Conservation (phyloP, 2,113 vertebrate genomes). For the Chamaea fasciata region DNA sequence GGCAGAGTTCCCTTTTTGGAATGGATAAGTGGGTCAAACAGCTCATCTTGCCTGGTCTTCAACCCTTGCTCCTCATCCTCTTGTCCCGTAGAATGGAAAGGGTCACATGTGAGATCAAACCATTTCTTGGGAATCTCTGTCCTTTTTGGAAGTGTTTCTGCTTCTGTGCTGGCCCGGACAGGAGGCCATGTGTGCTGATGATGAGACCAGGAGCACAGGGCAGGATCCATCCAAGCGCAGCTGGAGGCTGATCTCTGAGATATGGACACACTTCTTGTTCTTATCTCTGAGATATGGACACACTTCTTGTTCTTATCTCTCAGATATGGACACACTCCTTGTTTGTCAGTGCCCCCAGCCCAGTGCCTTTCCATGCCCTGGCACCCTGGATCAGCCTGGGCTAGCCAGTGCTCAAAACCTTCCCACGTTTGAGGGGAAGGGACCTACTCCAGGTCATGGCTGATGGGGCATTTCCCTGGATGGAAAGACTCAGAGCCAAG, state of each 20-base stretch:
- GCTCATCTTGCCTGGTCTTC: background rate
- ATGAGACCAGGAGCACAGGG: conserved; percentile 6
- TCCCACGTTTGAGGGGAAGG: background rate
- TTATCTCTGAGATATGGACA: background rate
- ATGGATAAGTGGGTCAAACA: background rate
- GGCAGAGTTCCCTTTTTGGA: background rate
- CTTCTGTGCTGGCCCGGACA: background rate
- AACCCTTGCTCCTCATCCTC: background rate
- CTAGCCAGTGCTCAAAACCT: background rate
- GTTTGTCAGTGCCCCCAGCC: background rate
- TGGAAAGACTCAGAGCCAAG: background rate
- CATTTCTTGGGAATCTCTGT: background rate
- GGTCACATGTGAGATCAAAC: background rate
- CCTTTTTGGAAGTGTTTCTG: conserved; percentile 1
- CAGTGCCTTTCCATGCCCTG: background rate
- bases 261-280: background rate
- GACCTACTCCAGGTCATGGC: background rate
- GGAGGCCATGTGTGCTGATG: background rate
- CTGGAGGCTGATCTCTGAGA: background rate
- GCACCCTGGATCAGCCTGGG: background rate
- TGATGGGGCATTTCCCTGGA: background rate
- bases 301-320: background rate
- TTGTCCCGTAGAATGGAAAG: background rate
- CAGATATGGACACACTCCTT: background rate
- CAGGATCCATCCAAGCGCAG: background rate